A percentile compares a stretch with the other conserved stretches of the same genome.
Conservation (phyloP, 92 coral and sea anemone genomes). For the Micromussa lordhowensis region DNA sequence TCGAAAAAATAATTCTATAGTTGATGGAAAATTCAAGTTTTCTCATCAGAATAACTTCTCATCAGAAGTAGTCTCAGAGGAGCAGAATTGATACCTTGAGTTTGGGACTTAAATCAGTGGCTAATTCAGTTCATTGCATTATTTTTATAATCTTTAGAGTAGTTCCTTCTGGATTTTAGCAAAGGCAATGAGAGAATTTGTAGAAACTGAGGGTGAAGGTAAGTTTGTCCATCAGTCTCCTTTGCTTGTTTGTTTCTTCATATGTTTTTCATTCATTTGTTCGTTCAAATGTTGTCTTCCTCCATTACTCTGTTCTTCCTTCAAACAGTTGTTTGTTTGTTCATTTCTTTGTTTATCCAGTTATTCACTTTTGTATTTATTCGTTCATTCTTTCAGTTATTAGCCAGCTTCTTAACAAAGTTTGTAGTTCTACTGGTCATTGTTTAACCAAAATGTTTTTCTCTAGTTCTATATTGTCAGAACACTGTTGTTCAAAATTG, state of each 20-base stretch:
- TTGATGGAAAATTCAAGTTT: not conserved
- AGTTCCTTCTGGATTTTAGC: constrained; percentile 95
- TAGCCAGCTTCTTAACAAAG: not conserved
- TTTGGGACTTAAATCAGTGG: not conserved
- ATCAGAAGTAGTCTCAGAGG: not conserved
- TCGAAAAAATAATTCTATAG: too few relatives aligned
- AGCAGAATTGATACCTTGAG: not conserved
- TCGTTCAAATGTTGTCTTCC: not conserved
- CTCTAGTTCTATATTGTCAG: not conserved
- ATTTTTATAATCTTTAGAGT: constrained; percentile 55
- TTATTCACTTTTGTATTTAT: not conserved
- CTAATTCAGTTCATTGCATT: not conserved
- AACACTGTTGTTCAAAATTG: not conserved
- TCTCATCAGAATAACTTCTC: too few relatives aligned
- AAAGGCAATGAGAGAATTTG: constrained; percentile 89
- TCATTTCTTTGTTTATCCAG: not conserved
- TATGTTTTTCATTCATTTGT: not conserved
- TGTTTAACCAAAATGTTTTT: not conserved
- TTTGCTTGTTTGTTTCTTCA: not conserved
- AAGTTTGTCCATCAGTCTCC: not conserved
- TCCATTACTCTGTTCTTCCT: not conserved
- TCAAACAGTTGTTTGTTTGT: not conserved
- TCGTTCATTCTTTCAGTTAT: not conserved
- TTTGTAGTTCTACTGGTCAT: too few relatives aligned
- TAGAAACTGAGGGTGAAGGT: constrained; percentile 95